These are phyloP conservation scores for Aphelenchoides avenae DNA, from an alignment of 1,140 invertebrate genomes.

Conservation along the genomic window DNA sequence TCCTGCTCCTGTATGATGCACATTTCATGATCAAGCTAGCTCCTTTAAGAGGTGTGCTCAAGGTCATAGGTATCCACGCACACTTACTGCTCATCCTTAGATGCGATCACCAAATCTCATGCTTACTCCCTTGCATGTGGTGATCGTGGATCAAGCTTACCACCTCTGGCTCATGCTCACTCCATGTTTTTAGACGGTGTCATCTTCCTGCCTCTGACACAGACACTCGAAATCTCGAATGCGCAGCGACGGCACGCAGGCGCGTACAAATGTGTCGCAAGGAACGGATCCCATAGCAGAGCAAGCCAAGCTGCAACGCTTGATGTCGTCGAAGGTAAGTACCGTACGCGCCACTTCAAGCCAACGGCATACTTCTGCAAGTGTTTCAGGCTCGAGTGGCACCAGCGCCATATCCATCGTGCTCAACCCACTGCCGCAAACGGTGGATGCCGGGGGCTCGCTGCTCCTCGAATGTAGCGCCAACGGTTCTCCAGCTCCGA, in stretches of 20 bases:
- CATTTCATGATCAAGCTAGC: not conserved
- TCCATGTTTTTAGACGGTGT: constrained; percentile 35
- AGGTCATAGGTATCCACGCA: not conserved
- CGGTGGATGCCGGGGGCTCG: constrained; percentile 28
- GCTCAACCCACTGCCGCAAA: constrained; percentile 40
- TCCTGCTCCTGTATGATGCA: not conserved
- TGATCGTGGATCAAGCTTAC: not conserved
- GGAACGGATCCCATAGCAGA: constrained; percentile 26
- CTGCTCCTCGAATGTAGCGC: constrained; percentile 68
- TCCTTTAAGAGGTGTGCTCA: not conserved
- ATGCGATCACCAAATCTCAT: not conserved
- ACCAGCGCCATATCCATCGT: constrained; percentile 32
- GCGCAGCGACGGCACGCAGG: constrained; percentile 25
- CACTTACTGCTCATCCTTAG: not conserved
- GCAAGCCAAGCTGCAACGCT: constrained; percentile 35
- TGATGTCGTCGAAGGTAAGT: constrained; percentile 33
- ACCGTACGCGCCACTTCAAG: not conserved
- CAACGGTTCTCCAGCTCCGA: constrained; percentile 75
- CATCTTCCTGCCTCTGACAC: constrained; percentile 25
- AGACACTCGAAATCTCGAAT: constrained; percentile 40
- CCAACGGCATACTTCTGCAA: not conserved
- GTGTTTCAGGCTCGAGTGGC: not conserved
- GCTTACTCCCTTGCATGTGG: constrained; percentile 15
- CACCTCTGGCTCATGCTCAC: not conserved
- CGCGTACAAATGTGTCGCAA: constrained; percentile 34